Evolutionary conservation across 2,797 vertebrate genomes (phyloP), one percentile per base, ranked within the genome.

Genomic region (Borostomias antarcticus): DNA sequence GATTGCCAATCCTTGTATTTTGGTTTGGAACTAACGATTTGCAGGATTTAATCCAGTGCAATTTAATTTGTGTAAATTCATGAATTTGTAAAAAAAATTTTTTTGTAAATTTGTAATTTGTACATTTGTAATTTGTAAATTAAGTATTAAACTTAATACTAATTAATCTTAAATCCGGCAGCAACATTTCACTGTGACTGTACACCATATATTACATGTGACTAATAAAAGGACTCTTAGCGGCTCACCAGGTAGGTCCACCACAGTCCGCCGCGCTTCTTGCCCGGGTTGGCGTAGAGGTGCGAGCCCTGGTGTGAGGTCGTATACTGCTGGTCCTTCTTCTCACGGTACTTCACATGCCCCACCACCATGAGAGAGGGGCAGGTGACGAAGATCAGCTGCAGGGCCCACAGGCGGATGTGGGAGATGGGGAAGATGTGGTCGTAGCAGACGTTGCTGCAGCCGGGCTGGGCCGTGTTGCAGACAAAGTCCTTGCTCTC

Each of bases 381-480:
- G 35, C 93, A 95, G 0, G 91, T 95, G 79, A 95, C 92, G 57
- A 95, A 83, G 83, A 95, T 95, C 68, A 95, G 91, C 83, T 95
- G 94, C 73, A 95, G 84, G 26, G 94, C 94, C 94, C 94, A 95
- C 10, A 96, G 89, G 19, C 92, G 92, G 80, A 94, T 86, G 25
- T 94, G 94, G 54, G 93, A 95, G 69, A 96, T 58, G 0, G 94
- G 94, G 85, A 98, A 98, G 85, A 93, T 86, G 59, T 89, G 21
- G 61, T 98, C 92, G 0, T 76, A 98, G 85, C 97, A 98, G 37
- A 96, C 95, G 0, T 95, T 98, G 43, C 0, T 29, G 83, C 96
- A 98, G 59, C 96, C 96, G 0, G 95, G 96, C 87, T 99, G 97
- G 3, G 0, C 59, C 0, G 96, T 98, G 88, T 98, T 96, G 70